Evolutionary conservation across 2,113 vertebrate genomes (phyloP).

Genomic region (Scophthalmus maximus): DNA sequence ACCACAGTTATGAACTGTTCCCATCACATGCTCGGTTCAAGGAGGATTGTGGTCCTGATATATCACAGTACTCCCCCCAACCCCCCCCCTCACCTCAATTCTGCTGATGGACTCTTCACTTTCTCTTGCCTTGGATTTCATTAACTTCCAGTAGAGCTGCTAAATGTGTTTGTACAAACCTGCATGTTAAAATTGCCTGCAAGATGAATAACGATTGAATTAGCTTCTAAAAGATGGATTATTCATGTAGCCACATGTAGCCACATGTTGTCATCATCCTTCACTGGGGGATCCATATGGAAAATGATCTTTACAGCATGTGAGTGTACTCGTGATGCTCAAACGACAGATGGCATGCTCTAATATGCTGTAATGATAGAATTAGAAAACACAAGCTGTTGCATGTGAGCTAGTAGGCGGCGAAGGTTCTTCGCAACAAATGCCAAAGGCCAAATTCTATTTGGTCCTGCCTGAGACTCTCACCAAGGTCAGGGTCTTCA

Average conservation of each 20-base stretch:
- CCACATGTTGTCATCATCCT: background rate
- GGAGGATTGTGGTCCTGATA: slow-evolving; percentile 41
- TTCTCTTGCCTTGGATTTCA: slow-evolving; percentile 15
- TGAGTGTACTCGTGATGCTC: background rate
- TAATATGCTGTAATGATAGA: slow-evolving; percentile 12
- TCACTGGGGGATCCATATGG: slow-evolving; percentile 10
- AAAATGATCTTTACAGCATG: background rate
- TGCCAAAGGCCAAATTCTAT: background rate
- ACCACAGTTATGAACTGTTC: slow-evolving; percentile 53
- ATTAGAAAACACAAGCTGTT: slow-evolving; percentile 10
- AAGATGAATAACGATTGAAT: no score
- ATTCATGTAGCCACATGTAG: no score
- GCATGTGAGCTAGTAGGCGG: background rate
- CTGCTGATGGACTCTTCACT: slow-evolving; percentile 17
- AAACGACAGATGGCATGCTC: background rate
- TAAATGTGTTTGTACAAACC: no score
- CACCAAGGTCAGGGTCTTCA: background rate
- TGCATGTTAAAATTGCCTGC: no score
- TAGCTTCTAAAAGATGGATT: no score
- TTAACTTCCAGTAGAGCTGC: background rate
- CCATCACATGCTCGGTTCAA: slow-evolving; percentile 16
- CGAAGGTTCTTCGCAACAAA: background rate
- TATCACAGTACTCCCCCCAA: slow-evolving; percentile 8
- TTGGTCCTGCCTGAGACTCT: background rate
- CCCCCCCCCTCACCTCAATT: background rate